Conservation (phyloP, 2,888 invertebrate genomes). For the Hesperia comma region DNA sequence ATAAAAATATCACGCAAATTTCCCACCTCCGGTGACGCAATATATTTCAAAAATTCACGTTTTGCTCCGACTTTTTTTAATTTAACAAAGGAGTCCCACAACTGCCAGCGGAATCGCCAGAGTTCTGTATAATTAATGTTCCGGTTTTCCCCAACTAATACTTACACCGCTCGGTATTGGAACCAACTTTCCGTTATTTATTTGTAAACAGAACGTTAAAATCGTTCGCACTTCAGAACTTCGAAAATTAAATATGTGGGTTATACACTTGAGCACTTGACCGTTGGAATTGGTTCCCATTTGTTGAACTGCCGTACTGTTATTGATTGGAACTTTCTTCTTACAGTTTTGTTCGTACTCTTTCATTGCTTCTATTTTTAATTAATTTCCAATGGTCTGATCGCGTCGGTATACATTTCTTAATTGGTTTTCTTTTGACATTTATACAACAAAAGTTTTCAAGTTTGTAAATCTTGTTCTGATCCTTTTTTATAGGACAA, state of each 20-base stretch:
- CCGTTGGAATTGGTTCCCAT: conserved; percentile 26
- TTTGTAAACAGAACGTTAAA: conserved; percentile 35
- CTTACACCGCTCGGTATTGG: conserved; percentile 26
- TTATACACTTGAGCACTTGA: conserved; percentile 39
- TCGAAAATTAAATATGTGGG: conserved; percentile 38
- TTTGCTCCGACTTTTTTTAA: conserved; percentile 32
- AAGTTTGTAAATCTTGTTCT: not conserved
- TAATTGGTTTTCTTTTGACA: conserved; percentile 25
- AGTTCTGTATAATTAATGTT: conserved; percentile 34
- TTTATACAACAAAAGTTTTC: conserved; percentile 16
- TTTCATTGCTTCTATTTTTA: conserved; percentile 28
- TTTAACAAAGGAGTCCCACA: conserved; percentile 31
- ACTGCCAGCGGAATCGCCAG: conserved; percentile 25
- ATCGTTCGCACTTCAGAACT: conserved; percentile 27
- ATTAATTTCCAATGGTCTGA: conserved; percentile 29
- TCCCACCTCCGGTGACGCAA: conserved; percentile 23
- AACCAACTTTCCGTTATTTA: conserved; percentile 38
- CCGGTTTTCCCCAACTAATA: conserved; percentile 33
- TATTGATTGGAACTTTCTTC: conserved; percentile 16
- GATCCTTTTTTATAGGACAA: not conserved
- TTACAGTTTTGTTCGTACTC: conserved; percentile 16
- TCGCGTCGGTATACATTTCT: conserved; percentile 9
- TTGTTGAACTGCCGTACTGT: not conserved
- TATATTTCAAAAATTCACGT: conserved; percentile 31
- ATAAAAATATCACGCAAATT: conserved; percentile 23